Base-by-base conservation (phyloP, 2,888 invertebrate genomes). In the Torymus texanus region DNA sequence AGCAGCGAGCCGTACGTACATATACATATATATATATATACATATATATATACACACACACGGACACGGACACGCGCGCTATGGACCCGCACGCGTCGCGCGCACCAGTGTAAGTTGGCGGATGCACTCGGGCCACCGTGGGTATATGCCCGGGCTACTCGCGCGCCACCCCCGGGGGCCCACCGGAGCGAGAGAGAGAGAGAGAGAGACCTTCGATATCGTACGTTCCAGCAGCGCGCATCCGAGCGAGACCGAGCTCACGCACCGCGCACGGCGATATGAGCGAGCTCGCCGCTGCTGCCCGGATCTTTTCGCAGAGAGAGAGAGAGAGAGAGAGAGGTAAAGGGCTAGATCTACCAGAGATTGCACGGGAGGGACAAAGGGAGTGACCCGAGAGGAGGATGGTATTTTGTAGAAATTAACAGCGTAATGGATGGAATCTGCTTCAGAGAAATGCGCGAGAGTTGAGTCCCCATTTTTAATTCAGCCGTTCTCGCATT, bases 201-300 rank as follows among this genome's bases (percentile, higher is more conserved):
- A 29, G 29, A 29, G 29, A 29, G 41, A 41, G 41, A 53, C 55
- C 21, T 24, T 24, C 67, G 13, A 14, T 16, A 21, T 24, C 67
- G 14, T 10, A 21, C 8, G 55, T 8, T 14, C 14, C 55, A 14
- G 24, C 24, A 72, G 61, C 41, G 51, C 24, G 61, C 72, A 71
- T 29, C 71, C 71, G 71, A 71, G 71, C 71, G 71, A 72, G 72
- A 72, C 72, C 72, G 62, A 58, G 41, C 41, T 41, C 41, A 41
- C 41, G 41, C 41, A 41, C 41, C 41, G 41, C 41, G 41, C 41
- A 16, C 41, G 29, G 29, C 41, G 41, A 63, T 63, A 63, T 63
- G 63, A 63, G 63, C 24, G 62, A 24, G 10, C n/a, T 62, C 24
- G 24, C 24, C 11, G 61, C 24, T 29, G 41, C 29, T 63, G 63